A percentile compares a stretch with the other conserved stretches of the same genome.
phyloP scores from a whole-genome alignment of 2,888 invertebrate genomes.

The Xestia rhomboidea region DNA sequence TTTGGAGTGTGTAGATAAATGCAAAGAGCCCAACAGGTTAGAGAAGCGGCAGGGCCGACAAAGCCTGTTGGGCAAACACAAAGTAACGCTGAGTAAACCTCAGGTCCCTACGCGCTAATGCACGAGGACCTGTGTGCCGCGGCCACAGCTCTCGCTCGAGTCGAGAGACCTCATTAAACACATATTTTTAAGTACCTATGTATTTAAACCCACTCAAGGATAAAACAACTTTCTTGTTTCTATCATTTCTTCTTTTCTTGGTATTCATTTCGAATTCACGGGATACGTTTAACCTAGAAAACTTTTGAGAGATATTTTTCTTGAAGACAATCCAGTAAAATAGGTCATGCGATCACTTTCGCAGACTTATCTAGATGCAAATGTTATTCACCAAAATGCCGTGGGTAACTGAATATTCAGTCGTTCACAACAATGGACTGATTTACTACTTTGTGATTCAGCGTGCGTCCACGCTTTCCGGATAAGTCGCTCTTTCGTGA shows the following conservation, averaged over 20 bases:
- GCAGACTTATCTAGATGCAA: conserved; percentile 76
- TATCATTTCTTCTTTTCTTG: conserved; percentile 8
- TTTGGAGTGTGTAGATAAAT: conserved; percentile 70
- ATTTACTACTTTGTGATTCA: conserved; percentile 87
- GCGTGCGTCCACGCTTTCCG: conserved; percentile 82
- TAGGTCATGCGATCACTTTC: conserved; percentile 70
- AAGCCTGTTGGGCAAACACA: conserved; percentile 82
- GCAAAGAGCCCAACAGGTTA: conserved; percentile 79
- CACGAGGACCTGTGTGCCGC: conserved; percentile 74
- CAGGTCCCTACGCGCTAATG: conserved; percentile 82
- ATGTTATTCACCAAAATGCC: conserved; percentile 77
- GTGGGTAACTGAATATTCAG: conserved; percentile 82
- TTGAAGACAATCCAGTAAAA: conserved; percentile 45
- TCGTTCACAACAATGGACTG: conserved; percentile 84
- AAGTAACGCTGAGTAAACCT: conserved; percentile 83
- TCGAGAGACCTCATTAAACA: conserved; percentile 61
- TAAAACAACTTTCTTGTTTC: conserved; percentile 25
- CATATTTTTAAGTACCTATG: conserved; percentile 50
- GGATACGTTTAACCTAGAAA: conserved; percentile 24
- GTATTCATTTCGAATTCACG: conserved; percentile 21
- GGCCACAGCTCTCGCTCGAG: conserved; percentile 60
- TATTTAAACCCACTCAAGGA: conserved; percentile 26
- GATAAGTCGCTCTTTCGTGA: conserved; percentile 78
- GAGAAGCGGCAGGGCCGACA: conserved; percentile 76
- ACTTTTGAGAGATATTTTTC: conserved; percentile 21